phyloP scores from a whole-genome alignment of 1,140 invertebrate genomes.

The Bombus pyrosoma region DNA sequence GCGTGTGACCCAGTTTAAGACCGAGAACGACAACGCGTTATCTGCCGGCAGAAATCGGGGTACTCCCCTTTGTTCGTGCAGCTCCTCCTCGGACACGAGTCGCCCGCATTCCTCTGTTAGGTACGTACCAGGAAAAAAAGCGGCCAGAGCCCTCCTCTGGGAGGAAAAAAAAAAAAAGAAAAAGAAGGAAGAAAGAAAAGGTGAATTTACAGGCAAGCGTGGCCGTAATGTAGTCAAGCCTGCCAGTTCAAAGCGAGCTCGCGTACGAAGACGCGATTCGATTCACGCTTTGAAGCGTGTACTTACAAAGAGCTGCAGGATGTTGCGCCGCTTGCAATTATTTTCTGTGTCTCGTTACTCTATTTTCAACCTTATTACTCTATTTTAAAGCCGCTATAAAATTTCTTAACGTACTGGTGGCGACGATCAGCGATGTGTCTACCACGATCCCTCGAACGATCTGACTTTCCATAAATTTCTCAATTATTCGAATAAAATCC shows the following conservation, averaged over 20 bases:
- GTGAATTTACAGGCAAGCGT: constrained; percentile 50
- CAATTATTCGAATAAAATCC: too few species aligned
- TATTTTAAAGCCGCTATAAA: not conserved
- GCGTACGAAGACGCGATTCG: constrained; percentile 47
- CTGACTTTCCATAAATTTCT: too few species aligned
- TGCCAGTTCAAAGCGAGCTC: constrained; percentile 43
- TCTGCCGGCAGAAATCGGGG: constrained; percentile 36
- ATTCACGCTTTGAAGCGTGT: constrained; percentile 17
- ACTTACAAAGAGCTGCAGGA: not conserved
- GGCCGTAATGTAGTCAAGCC: constrained; percentile 50
- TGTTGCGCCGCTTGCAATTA: not conserved
- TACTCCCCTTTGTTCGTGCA: constrained; percentile 59
- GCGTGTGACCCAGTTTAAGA: constrained; percentile 48
- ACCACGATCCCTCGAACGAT: too few species aligned
- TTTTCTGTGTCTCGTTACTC: not conserved
- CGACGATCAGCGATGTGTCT: too few species aligned
- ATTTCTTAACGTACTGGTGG: not conserved
- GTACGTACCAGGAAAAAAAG: constrained; percentile 43
- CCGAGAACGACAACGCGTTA: not conserved
- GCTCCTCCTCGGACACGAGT: constrained; percentile 50
- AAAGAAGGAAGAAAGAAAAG: constrained; percentile 17
- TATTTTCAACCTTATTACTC: not conserved
- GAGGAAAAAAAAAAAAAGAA: not conserved
- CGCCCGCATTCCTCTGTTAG: constrained; percentile 59
- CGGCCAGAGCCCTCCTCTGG: not conserved